phyloP scores from a whole-genome alignment of 2,888 invertebrate species.

The Onthophagus sagittarius region DNA sequence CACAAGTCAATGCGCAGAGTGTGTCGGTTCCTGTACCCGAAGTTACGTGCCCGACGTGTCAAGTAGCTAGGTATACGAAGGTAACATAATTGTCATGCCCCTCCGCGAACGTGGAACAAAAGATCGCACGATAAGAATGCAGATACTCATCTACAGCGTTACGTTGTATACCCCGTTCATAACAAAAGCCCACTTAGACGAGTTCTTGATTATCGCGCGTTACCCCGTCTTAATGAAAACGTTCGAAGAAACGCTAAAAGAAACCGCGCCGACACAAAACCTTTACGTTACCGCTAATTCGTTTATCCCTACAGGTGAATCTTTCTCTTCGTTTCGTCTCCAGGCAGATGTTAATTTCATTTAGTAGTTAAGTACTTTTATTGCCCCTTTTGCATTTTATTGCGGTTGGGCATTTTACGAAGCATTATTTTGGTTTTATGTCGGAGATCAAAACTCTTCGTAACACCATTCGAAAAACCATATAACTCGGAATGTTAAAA shows the following conservation, averaged over 20 bases:
- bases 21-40: not conserved
- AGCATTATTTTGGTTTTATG: not conserved
- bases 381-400: not conserved
- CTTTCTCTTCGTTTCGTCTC: not conserved
- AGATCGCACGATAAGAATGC: slow-evolving; percentile 38
- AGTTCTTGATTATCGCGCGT: slow-evolving; percentile 20
- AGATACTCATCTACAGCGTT: slow-evolving; percentile 26
- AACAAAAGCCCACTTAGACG: slow-evolving; percentile 23
- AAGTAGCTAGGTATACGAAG: not conserved
- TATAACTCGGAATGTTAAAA: not conserved
- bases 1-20: not conserved
- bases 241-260: not conserved
- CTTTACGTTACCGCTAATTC: not conserved
- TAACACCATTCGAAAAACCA: not conserved
- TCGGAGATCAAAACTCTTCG: not conserved
- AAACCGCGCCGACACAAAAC: not conserved
- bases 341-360: not conserved
- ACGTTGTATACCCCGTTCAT: slow-evolving; percentile 24
- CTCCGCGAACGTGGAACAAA: slow-evolving; percentile 35
- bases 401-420: not conserved
- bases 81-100: slow-evolving; percentile 31
- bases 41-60: not conserved
- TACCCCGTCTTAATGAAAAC: not conserved
- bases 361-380: not conserved
- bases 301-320: not conserved